These are phyloP conservation scores for Tachina grossa DNA, from an alignment of 2,888 invertebrate genomes.

Conservation along the genomic window DNA sequence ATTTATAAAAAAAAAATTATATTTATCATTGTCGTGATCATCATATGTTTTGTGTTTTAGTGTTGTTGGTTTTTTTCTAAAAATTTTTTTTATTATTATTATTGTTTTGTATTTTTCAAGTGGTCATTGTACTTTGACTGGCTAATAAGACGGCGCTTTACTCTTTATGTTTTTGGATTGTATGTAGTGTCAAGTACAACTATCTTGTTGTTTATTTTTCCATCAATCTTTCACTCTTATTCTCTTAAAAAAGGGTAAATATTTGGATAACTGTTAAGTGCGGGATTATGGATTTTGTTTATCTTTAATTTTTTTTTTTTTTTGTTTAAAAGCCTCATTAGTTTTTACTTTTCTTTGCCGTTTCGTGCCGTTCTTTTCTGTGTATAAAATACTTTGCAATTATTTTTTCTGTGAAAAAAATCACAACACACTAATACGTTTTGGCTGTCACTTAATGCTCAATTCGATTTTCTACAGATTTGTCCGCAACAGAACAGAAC, in stretches of 20 bases:
- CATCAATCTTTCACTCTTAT: not conserved
- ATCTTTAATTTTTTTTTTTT: not conserved
- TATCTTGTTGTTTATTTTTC: not conserved
- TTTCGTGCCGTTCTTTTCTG: no score
- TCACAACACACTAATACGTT: no score
- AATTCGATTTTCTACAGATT: no score
- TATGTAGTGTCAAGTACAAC: constrained; percentile 18
- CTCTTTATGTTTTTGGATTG: constrained; percentile 3
- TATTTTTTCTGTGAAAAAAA: no score
- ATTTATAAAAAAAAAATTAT: not conserved
- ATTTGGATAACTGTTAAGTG: constrained; percentile 37
- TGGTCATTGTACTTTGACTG: constrained; percentile 61
- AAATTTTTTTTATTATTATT: not conserved
- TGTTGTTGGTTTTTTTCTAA: constrained; percentile 10
- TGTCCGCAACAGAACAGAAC: no score
- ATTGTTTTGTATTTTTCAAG: constrained; percentile 25
- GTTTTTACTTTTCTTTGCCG: no score
- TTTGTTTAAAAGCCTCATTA: no score
- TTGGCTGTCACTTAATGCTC: no score
- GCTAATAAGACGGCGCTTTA: constrained; percentile 42
- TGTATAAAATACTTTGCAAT: no score
- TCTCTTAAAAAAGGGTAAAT: constrained; percentile 8
- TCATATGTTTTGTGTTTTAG: constrained; percentile 38
- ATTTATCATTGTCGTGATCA: constrained; percentile 47
- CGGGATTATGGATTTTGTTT: constrained; percentile 12